Evolutionary conservation across 2,888 invertebrate genomes (phyloP).

Genomic region (Cheilosia vernalis): DNA sequence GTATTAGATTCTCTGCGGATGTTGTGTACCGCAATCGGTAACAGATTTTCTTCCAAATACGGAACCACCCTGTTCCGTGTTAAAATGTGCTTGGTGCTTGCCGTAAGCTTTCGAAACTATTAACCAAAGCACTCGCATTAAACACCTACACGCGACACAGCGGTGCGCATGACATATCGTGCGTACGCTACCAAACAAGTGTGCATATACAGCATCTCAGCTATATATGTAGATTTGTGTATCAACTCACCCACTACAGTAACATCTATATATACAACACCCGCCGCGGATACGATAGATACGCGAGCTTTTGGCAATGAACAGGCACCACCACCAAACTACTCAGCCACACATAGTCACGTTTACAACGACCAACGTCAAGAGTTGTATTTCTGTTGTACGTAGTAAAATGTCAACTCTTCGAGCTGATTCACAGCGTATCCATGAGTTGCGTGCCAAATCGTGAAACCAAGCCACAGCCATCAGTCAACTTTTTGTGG

Average conservation of each 20-base stretch:
- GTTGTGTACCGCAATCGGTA: too few species aligned
- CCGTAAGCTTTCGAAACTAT: slow-evolving; percentile 21
- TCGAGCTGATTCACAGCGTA: slow-evolving; percentile 69
- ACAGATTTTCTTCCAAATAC: neutral
- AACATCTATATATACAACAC: slow-evolving; percentile 35
- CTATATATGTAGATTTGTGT: neutral
- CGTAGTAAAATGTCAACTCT: slow-evolving; percentile 75
- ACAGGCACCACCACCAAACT: slow-evolving; percentile 65
- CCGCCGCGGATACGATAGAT: slow-evolving; percentile 54
- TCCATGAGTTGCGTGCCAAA: slow-evolving; percentile 73
- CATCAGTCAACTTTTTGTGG: slow-evolving; percentile 69
- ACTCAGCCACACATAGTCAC: slow-evolving; percentile 67
- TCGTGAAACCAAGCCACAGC: slow-evolving; percentile 67
- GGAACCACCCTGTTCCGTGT: slow-evolving; percentile 36
- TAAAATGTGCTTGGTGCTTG: slow-evolving; percentile 33
- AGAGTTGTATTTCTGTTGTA: slow-evolving; percentile 74
- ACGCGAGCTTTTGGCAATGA: slow-evolving; percentile 62
- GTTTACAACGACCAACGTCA: slow-evolving; percentile 72
- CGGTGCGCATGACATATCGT: slow-evolving; percentile 60
- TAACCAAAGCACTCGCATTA: slow-evolving; percentile 46
- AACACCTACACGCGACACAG: slow-evolving; percentile 54
- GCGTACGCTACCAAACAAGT: slow-evolving; percentile 57
- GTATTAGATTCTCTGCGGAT: too few species aligned
- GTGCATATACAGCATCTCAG: slow-evolving; percentile 31
- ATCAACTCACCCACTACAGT: slow-evolving; percentile 52